Percentiles rank a stretch among this genome's conserved stretches.
These are phyloP conservation scores for Cheilinus undulatus DNA, from an alignment of 2,113 vertebrate species.

Conservation along the genomic window DNA sequence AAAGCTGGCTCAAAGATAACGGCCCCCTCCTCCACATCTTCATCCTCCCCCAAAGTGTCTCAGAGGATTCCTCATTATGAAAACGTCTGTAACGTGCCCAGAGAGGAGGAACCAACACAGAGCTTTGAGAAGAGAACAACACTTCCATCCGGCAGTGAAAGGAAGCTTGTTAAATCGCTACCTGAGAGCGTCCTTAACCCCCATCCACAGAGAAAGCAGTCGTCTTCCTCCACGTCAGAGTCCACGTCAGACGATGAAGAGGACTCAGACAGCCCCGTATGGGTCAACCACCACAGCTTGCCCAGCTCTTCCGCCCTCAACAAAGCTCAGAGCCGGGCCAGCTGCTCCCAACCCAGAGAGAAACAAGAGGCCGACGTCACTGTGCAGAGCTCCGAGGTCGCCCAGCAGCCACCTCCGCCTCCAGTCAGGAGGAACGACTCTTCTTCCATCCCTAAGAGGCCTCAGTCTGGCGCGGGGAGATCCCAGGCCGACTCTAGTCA, in stretches of 20 bases:
- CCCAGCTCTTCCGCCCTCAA: conserved; percentile 43
- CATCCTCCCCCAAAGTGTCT: conserved; percentile 61
- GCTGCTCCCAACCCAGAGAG: conserved; percentile 49
- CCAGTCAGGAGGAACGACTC: conserved; percentile 62
- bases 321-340: conserved; percentile 52
- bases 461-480: conserved; percentile 54
- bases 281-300: conserved; percentile 81
- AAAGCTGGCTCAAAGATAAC: conserved; percentile 72
- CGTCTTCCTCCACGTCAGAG: conserved; percentile 70
- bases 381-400: conserved; percentile 16
- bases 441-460: conserved; percentile 82
- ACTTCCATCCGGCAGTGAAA: conserved; percentile 70
- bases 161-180: conserved; percentile 75
- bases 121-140: conserved; percentile 74
- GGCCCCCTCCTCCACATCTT: conserved; percentile 38
- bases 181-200: conserved; percentile 68
- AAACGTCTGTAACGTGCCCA: conserved; percentile 74
- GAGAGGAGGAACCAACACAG: conserved; percentile 55
- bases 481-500: conserved; percentile 84
- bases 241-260: conserved; percentile 78
- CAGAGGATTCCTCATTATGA: conserved; percentile 82
- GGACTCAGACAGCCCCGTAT: conserved; percentile 78
- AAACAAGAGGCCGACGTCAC: conserved; percentile 31
- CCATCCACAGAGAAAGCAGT: conserved; percentile 60
- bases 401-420: conserved; percentile 45